phyloP scores from a whole-genome alignment of 2,113 vertebrate genomes.

The Nestor notabilis region DNA sequence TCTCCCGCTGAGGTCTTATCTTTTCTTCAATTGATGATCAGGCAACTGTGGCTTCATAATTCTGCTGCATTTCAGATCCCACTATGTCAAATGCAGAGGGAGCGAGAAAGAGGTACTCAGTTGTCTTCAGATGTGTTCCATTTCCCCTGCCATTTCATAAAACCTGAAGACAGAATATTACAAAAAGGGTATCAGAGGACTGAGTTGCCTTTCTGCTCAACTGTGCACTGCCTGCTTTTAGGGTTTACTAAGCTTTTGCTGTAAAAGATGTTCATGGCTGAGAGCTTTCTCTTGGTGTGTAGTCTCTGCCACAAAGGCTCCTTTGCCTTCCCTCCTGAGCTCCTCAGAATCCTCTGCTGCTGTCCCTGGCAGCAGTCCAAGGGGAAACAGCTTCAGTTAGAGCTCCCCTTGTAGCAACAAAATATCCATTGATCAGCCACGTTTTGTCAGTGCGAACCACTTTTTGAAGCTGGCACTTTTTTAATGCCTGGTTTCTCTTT shows the following conservation, averaged over 20 bases:
- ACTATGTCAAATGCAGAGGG: neutral
- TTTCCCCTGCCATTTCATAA: neutral
- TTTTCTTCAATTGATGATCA: neutral
- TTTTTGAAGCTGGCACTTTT: neutral
- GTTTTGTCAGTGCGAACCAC: neutral
- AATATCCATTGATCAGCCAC: neutral
- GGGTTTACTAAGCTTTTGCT: neutral
- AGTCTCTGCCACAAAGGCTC: neutral
- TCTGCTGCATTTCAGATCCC: neutral
- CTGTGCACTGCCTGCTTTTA: neutral
- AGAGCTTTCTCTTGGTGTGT: neutral
- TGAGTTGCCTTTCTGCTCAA: neutral
- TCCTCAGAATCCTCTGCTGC: neutral
- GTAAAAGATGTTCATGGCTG: neutral
- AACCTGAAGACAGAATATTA: neutral
- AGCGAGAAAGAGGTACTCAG: neutral
- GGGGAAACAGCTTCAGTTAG: neutral
- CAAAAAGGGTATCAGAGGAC: neutral
- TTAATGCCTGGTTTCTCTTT: neutral
- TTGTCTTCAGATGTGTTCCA: neutral
- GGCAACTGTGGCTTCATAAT: rapidly evolving
- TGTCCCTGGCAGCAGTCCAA: neutral
- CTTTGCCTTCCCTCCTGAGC: neutral
- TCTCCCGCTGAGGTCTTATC: neutral
- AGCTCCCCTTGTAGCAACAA: neutral